These are phyloP conservation scores for Enteromius treurensis DNA, from an alignment of 2,797 vertebrate genomes.

Conservation along the genomic window DNA sequence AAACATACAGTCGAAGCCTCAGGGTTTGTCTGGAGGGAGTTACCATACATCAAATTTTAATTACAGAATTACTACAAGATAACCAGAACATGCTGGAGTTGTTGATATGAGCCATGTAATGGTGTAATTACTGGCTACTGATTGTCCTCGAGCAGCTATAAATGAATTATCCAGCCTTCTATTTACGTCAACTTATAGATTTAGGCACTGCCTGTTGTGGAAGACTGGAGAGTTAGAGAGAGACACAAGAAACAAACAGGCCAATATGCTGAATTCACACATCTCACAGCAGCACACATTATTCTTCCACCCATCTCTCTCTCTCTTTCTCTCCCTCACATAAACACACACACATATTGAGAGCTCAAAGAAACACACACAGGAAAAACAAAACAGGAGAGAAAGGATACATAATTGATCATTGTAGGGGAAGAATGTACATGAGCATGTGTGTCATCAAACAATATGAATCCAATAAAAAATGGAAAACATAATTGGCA, in stretches of 20 bases:
- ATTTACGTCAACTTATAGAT: slow-evolving; percentile 50
- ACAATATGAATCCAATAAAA: slow-evolving; percentile 18
- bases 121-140: slow-evolving; percentile 48
- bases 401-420: slow-evolving; percentile 8
- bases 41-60: slow-evolving; percentile 50
- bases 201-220: slow-evolving; percentile 36
- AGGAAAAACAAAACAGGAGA: slow-evolving; percentile 21
- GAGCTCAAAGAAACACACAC: slow-evolving; percentile 36
- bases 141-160: slow-evolving; percentile 46
- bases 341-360: slow-evolving; percentile 32
- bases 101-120: slow-evolving; percentile 44
- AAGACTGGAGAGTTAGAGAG: slow-evolving; percentile 41
- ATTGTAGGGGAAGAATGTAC: background rate
- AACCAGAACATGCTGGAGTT: slow-evolving; percentile 43
- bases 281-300: slow-evolving; percentile 46
- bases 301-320: slow-evolving; percentile 31
- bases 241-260: slow-evolving; percentile 44
- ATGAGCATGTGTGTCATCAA: slow-evolving; percentile 29
- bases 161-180: slow-evolving; percentile 50
- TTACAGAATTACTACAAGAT: slow-evolving; percentile 43
- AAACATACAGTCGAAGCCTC: slow-evolving; percentile 49
- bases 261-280: slow-evolving; percentile 46
- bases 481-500: background rate
- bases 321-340: slow-evolving; percentile 1
- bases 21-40: slow-evolving; percentile 58